Conservation (phyloP, 2,797 vertebrate genomes). For the Babyrousa celebensis region DNA sequence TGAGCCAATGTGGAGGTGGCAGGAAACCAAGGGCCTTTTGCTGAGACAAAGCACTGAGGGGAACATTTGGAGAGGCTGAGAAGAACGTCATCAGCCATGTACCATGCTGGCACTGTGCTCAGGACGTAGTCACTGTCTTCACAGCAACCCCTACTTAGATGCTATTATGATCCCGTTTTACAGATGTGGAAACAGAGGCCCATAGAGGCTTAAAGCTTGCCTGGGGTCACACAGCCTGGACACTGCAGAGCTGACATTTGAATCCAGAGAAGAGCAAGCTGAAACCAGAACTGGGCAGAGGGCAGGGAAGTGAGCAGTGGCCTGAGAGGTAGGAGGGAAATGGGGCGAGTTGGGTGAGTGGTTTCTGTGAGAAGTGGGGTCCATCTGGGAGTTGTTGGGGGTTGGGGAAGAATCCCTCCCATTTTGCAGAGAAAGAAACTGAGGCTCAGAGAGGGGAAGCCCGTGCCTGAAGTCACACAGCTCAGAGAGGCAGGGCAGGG, state of each 20-base stretch:
- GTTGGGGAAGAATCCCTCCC: background rate
- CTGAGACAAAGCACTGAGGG: background rate
- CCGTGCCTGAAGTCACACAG: background rate
- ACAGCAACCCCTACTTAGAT: background rate
- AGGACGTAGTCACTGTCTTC: fast-evolving
- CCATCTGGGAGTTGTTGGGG: background rate
- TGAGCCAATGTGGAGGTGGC: background rate
- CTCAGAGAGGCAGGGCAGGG: background rate
- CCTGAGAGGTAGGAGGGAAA: conserved; percentile 65
- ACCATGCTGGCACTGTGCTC: background rate
- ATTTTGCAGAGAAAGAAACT: background rate
- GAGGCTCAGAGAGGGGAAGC: conserved; percentile 46
- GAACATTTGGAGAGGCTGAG: background rate
- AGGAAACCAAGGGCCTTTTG: background rate
- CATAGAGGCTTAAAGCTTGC: conserved; percentile 32
- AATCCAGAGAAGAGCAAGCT: background rate
- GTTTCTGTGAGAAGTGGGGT: background rate
- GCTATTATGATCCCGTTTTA: background rate
- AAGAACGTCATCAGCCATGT: background rate
- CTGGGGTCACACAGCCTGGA: background rate
- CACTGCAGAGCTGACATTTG: conserved; percentile 13
- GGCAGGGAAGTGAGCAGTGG: background rate
- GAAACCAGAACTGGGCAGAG: background rate
- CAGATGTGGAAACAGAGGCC: conserved; percentile 59
- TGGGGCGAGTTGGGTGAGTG: background rate